These are phyloP conservation scores for Xenops minutus DNA, from an alignment of 2,797 vertebrate genomes.

Conservation along the genomic window DNA sequence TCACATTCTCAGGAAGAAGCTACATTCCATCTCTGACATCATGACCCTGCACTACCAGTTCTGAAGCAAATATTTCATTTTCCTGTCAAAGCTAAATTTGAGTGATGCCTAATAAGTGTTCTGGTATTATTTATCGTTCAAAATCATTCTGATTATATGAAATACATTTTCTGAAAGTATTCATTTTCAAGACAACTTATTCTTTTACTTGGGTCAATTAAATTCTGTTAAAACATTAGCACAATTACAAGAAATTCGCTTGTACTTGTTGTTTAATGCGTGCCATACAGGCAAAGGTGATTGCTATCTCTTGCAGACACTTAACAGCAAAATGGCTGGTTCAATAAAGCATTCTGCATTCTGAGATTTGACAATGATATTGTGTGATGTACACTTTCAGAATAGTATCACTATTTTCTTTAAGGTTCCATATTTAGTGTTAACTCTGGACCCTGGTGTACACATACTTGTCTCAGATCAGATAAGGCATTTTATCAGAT, in stretches of 20 bases:
- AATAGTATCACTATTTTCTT: background rate
- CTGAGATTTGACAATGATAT: background rate
- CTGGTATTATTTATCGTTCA: background rate
- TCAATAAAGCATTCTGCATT: background rate
- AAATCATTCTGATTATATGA: background rate
- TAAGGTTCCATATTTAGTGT: background rate
- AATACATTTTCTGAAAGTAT: background rate
- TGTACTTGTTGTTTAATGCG: background rate
- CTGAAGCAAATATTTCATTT: background rate
- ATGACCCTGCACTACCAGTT: background rate
- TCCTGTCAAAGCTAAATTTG: background rate
- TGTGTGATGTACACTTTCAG: background rate
- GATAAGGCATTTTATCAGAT: background rate
- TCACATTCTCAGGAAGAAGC: background rate
- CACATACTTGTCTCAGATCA: background rate
- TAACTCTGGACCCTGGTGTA: background rate
- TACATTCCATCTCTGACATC: background rate
- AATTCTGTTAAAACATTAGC: background rate
- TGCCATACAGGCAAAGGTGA: background rate
- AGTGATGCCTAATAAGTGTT: background rate
- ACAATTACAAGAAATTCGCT: background rate
- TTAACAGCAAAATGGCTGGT: background rate
- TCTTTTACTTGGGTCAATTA: background rate
- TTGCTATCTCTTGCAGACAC: background rate
- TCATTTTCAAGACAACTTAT: background rate